Conservation (phyloP, 2,888 invertebrate genomes). For the Campoplex nolae region DNA sequence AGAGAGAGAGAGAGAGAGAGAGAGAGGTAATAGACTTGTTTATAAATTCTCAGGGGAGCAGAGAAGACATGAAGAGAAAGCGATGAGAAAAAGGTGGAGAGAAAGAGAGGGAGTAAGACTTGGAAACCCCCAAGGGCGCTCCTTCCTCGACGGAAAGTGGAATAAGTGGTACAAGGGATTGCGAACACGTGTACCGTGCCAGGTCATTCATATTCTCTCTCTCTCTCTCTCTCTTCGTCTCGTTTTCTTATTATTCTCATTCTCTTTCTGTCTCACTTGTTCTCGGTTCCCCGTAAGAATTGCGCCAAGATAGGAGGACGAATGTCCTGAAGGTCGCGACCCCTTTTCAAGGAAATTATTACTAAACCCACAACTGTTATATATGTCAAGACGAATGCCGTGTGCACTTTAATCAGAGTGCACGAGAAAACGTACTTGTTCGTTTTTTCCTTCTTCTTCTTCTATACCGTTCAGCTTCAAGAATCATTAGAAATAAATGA, state of each 20-base stretch:
- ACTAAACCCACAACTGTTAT: not conserved
- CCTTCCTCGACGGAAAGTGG: constrained; percentile 56
- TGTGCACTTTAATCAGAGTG: not conserved
- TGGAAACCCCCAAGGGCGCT: constrained; percentile 59
- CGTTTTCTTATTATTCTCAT: constrained; percentile 13
- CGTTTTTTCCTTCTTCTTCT: not conserved
- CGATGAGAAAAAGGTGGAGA: constrained; percentile 24
- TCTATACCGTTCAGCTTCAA: not conserved
- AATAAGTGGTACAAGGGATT: constrained; percentile 63
- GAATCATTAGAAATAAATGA: not conserved
- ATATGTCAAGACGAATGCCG: not conserved
- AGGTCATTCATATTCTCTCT: constrained; percentile 60
- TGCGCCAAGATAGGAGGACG: constrained; percentile 50
- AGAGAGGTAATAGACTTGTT: constrained; percentile 6
- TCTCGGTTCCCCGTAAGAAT: constrained; percentile 9
- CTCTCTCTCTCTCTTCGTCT: constrained; percentile 17
- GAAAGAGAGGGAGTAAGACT: constrained; percentile 28
- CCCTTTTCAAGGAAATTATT: constrained; percentile 45
- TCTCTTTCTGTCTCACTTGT: constrained; percentile 10
- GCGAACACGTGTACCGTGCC: constrained; percentile 62
- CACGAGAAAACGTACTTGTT: not conserved
- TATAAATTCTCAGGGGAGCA: constrained; percentile 21
- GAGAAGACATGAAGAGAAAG: constrained; percentile 11
- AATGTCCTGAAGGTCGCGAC: constrained; percentile 61
- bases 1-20: not conserved